phyloP scores from a whole-genome alignment of 2,888 invertebrate species.

The Platynereis dumerilii region DNA sequence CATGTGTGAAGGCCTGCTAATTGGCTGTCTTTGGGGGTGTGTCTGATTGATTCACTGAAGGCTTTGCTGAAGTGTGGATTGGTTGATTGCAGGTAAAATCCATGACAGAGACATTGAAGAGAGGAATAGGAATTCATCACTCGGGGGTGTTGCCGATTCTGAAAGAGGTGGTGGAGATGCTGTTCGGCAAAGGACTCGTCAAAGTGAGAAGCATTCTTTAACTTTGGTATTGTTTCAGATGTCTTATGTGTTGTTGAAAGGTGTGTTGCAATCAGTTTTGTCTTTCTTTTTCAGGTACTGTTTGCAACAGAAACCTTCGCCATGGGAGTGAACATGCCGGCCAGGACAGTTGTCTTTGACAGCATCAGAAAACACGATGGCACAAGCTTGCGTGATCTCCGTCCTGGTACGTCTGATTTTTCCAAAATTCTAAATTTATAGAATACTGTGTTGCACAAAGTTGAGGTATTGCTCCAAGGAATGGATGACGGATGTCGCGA shows the following conservation, averaged over 20 bases:
- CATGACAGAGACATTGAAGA: constrained; percentile 74
- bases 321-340: constrained; percentile 99
- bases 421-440: too few relatives aligned
- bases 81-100: constrained; percentile 67
- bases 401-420: constrained; percentile 36
- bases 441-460: too few relatives aligned
- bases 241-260: background rate
- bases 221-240: background rate
- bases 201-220: constrained; percentile 68
- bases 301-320: constrained; percentile 99
- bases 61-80: too few relatives aligned
- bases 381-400: constrained; percentile 68
- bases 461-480: too few relatives aligned
- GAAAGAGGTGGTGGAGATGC: constrained; percentile 98
- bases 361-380: constrained; percentile 92
- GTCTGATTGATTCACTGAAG: too few relatives aligned
- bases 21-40: too few relatives aligned
- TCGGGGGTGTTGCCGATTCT: constrained; percentile 96
- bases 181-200: constrained; percentile 91
- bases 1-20: too few relatives aligned
- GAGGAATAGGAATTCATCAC: constrained; percentile 97
- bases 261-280: background rate
- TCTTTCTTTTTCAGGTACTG: constrained; percentile 73
- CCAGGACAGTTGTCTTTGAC: constrained; percentile 96
- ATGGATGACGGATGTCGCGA: too few relatives aligned